Base-by-base conservation (phyloP, 2,888 invertebrate genomes). In the Ashinkailepas kermadecensis region DNA sequence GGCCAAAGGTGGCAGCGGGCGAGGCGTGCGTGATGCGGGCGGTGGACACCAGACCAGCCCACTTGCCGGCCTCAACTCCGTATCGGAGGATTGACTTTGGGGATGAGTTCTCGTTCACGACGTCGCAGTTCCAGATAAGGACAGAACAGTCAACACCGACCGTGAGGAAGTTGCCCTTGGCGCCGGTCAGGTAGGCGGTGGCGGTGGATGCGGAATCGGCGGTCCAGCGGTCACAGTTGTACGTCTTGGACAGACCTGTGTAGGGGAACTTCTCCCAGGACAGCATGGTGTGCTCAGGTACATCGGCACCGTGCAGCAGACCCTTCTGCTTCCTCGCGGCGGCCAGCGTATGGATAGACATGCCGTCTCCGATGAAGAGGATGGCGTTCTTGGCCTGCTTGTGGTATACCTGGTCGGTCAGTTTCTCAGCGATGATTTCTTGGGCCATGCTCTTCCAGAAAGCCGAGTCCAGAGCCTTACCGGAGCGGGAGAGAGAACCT, bases 191-290 rank as follows among this genome's bases (percentile, higher is more conserved):
- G 39, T 39, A 39, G 39, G 39, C 39, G 39, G 39, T 39, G 39
- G 39, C 39, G 39, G 39, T 39, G 39, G 39, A 39, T 39, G 39
- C 39, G 39, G 39, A 39, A 4, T 39, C 70, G 12, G 70, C 70
- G 23, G 70, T 70, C 70, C 70, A 70, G 70, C 70, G 70, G 25
- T 70, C 70, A 21, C 70, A 70, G 70, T 70, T 70, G 70, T 70
- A 70, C 0, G 25, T 23, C 25, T 23, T 70, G 9, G 70, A 70
- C 10, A 23, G 25, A 10, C 70, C 70, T 23, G 23, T n/a, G 25
- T 70, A 70, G 70, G 70, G 70, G 70, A 70, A 23, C 8, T n/a
- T 70, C 70, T 70, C 39, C 70, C 70, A 70, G 23, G 70, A 70
- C 25, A 70, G 70, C 23, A 23, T 70, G 70, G 70, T 70, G 70